Base-by-base conservation (phyloP, 2,113 vertebrate genomes). In the Paradisaea rubra region DNA sequence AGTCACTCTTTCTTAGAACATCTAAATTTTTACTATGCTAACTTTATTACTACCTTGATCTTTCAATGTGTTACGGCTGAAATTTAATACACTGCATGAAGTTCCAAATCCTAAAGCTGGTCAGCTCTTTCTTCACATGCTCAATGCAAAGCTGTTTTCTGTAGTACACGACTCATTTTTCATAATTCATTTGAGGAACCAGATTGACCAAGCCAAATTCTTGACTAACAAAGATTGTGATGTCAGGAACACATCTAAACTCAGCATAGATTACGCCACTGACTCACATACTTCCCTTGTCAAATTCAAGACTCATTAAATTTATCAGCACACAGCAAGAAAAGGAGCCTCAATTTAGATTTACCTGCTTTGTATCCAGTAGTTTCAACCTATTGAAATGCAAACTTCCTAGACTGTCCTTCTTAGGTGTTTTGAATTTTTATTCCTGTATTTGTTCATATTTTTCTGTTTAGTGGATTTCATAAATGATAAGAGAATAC, bases 1-100 rank as follows among this genome's bases (percentile, higher is more conserved):
- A 69, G 91, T 45, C 8, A 87, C 39, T 95, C 72, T 82, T 95
- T 94, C 82, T 83, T 60, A 90, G 86, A 82, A 81, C n/a, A 80
- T 21, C 42, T 31, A 85, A 68, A 39, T 60, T 37, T 54, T 85
- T 82, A 91, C 20, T 86, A 53, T 73, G 83, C 47, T 96, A 95
- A 86, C 50, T 72, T 97, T 89, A 93, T 88, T 91, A 80, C 59
- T 89, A 93, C 54, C 42, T 69, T 49, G 61, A 82, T 90, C 30
- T 94, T 92, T 95, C 69, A 81, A 14, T 42, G 15, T 59, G 80
- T 88, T 80, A 74, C 17, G 52, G 15, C 13, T 57, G 79, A 88
- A 96, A 89, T 65, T 35, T 65, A 87, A 49, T 24, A 60, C 7
- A 35, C 16, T n/a, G 18, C n/a, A 44, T 49, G 20, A 79, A 33